A percentile compares a stretch with the other conserved stretches of the same genome.
Conservation (phyloP, 2,797 vertebrate genomes). For the Pempheris klunzingeri region DNA sequence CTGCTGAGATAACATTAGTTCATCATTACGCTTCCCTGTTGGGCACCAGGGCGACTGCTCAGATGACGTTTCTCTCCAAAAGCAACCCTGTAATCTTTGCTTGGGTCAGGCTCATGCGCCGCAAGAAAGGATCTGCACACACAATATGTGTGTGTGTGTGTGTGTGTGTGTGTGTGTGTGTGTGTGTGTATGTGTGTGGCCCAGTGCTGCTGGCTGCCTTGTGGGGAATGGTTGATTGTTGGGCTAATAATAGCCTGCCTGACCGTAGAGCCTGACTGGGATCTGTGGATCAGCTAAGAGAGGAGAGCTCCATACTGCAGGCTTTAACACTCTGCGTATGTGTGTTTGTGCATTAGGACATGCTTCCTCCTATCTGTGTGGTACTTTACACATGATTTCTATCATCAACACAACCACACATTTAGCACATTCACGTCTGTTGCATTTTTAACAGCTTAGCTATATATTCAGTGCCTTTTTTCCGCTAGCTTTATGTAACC, state of each 20-base stretch:
- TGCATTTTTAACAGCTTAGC: not conserved
- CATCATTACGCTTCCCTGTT: not conserved
- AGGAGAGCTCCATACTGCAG: slow-evolving; percentile 43
- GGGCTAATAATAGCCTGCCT: slow-evolving; percentile 80
- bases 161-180: slow-evolving; percentile 54
- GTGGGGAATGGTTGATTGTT: slow-evolving; percentile 77
- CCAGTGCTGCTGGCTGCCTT: slow-evolving; percentile 58
- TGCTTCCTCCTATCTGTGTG: slow-evolving; percentile 10
- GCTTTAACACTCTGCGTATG: slow-evolving; percentile 24
- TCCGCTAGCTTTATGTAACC: not conserved
- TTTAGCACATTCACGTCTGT: not conserved
- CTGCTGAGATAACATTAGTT: slow-evolving; percentile 12
- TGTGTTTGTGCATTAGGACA: slow-evolving; percentile 3
- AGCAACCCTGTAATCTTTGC: slow-evolving; percentile 29
- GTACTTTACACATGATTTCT: slow-evolving; percentile 20
- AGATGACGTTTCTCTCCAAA: slow-evolving; percentile 28
- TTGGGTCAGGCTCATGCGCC: not conserved
- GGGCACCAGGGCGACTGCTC: not conserved
- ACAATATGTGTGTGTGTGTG: slow-evolving; percentile 13
- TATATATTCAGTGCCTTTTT: not conserved
- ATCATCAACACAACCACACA: not conserved
- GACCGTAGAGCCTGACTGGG: slow-evolving; percentile 60
- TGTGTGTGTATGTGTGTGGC: slow-evolving; percentile 51
- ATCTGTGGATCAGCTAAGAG: slow-evolving; percentile 66
- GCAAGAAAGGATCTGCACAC: slow-evolving; percentile 11